A percentile compares a stretch with the other conserved stretches of the same genome.
Evolutionary conservation across 2,888 invertebrate genomes (phyloP).

Genomic region (Leptura quadrifasciata): DNA sequence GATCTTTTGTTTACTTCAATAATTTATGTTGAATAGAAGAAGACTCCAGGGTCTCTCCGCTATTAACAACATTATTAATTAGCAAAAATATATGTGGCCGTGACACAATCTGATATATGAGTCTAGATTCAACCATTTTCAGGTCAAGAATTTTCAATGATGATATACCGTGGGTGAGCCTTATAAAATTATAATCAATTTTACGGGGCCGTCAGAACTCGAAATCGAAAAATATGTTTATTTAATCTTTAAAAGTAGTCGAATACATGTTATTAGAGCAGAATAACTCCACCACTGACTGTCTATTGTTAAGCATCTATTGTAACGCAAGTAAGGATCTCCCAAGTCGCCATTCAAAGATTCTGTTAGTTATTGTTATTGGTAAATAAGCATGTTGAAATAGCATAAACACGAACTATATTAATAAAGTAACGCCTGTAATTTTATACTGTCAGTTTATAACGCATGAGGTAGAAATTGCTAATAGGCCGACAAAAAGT

Average conservation of each 20-base stretch:
- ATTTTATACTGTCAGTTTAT: slow-evolving; percentile 41
- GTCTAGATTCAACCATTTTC: not conserved
- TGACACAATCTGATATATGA: not conserved
- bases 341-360: slow-evolving; percentile 46
- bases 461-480: slow-evolving; percentile 42
- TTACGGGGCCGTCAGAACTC: not conserved
- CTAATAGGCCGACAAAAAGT: slow-evolving; percentile 35
- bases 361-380: slow-evolving; percentile 58
- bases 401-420: slow-evolving; percentile 55
- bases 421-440: slow-evolving; percentile 57
- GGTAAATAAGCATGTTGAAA: slow-evolving; percentile 56
- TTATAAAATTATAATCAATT: not conserved
- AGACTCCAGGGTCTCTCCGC: no score
- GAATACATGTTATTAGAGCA: not conserved
- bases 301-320: slow-evolving; percentile 35
- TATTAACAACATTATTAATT: not conserved
- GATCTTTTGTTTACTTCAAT: no score
- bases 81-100: not conserved
- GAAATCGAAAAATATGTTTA: not conserved
- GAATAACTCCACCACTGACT: slow-evolving; percentile 32
- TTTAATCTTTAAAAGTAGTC: not conserved
- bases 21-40: no score
- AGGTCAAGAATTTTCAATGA: not conserved
- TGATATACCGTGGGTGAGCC: not conserved
- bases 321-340: slow-evolving; percentile 34